Base-by-base conservation (phyloP, 2,888 invertebrate genomes). In the Tipula unca region DNA sequence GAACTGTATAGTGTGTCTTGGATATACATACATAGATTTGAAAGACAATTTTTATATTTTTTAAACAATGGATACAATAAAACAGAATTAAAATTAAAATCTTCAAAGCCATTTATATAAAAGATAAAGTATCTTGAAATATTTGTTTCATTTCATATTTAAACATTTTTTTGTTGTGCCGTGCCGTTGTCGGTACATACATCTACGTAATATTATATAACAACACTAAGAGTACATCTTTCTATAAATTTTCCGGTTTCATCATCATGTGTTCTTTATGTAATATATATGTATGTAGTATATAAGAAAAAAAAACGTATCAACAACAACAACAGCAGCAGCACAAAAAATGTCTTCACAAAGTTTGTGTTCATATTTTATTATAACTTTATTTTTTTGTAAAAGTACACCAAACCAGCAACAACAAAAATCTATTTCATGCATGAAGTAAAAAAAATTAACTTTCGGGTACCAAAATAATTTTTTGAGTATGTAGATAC, bases 111-210 rank as follows among this genome's bases (percentile, higher is more conserved):
- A 69, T 69, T 69, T 69, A 69, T n/a, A n/a, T 25, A 69, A 69
- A 69, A 69, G 25, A 69, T 69, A 69, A 10, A 69, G 69, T 69
- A 69, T 69, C 69, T 69, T 69, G 69, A 69, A 69, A 69, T 69
- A 69, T 69, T 20, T 69, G 69, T 69, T 69, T 69, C 69, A 69
- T 69, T 69, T 69, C 69, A 69, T 69, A 69, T 69, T 69, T 69
- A 69, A 69, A 10, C n/a, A n/a, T 48, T 48, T 69, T 25, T 69
- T 69, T 69, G 69, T 69, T 69, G 25, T 25, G 25, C 10, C 69
- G 69, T 69, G 69, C 25, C 69, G 69, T 69, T 69, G 25, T 25
- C 25, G 69, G n/a, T n/a, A n/a, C n/a, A n/a, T 69, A 17, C 13
- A 17, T 17, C 48, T 13, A 10, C 13, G 6, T 32, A 39, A 48